These are phyloP conservation scores for Zenarchopterus dispar DNA, from an alignment of 2,797 vertebrate species.

Conservation along the genomic window DNA sequence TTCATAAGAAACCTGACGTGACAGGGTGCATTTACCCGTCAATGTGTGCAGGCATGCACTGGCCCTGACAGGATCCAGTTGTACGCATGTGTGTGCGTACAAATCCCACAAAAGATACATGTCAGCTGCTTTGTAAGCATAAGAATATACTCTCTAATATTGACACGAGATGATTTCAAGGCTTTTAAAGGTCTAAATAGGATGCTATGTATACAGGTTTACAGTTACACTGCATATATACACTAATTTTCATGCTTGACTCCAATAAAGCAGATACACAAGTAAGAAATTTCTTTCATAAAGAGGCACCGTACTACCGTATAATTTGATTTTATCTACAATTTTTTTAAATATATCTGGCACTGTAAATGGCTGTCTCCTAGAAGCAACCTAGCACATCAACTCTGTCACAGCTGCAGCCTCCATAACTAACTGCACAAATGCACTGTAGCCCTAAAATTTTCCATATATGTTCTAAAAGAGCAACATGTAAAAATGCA, in stretches of 20 bases:
- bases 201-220: constrained; percentile 6
- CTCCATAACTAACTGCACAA: background rate
- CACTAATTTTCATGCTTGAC: background rate
- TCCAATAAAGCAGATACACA: background rate
- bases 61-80: constrained; percentile 29
- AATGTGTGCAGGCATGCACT: constrained; percentile 35
- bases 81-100: constrained; percentile 34
- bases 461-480: background rate
- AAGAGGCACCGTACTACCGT: no score
- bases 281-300: no score
- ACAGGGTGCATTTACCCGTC: constrained; percentile 1
- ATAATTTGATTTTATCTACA: no score
- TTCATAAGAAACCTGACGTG: background rate
- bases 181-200: constrained; percentile 13
- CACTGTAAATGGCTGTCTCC: no score
- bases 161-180: constrained; percentile 13
- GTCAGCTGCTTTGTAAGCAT: background rate
- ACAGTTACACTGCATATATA: background rate
- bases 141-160: background rate
- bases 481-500: no score
- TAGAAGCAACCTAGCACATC: no score
- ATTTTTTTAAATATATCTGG: no score
- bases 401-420: no score
- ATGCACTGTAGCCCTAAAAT: no score
- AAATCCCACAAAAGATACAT: constrained; percentile 49